Conservation (phyloP, 2,888 invertebrate genomes). For the Rotaria macrura region DNA sequence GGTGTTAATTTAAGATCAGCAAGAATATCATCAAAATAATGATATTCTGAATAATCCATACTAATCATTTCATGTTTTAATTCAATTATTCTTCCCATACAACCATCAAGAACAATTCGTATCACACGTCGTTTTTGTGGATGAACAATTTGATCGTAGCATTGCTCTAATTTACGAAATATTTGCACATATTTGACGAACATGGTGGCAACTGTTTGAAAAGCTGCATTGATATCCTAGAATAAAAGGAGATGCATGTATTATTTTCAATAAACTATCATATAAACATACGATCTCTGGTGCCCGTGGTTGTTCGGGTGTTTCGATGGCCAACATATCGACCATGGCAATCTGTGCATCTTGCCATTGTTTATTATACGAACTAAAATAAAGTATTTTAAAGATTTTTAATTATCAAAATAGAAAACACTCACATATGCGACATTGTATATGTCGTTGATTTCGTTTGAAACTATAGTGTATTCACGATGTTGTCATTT, state of each 20-base stretch:
- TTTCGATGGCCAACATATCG: constrained; percentile 47
- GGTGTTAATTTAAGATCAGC: constrained; percentile 66
- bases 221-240: constrained; percentile 48
- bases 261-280: background rate
- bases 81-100: constrained; percentile 72
- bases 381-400: constrained; percentile 2
- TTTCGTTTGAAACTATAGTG: background rate
- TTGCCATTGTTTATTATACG: constrained; percentile 47
- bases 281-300: constrained; percentile 46
- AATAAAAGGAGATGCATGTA: constrained; percentile 23
- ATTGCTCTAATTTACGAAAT: constrained; percentile 63
- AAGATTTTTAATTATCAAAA: too few relatives aligned
- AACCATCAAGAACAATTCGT: constrained; percentile 52
- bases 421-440: background rate
- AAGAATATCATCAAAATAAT: constrained; percentile 71
- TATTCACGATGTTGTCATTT: background rate
- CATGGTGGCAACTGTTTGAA: constrained; percentile 52
- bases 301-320: constrained; percentile 46
- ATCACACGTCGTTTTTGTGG: constrained; percentile 79
- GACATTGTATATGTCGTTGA: background rate
- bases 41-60: constrained; percentile 71
- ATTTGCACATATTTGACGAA: constrained; percentile 71
- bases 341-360: constrained; percentile 47
- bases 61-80: constrained; percentile 75
- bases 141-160: constrained; percentile 80